Percentiles rank a stretch among this genome's conserved stretches.
Conservation (phyloP, 2,888 invertebrate species). For the Tillus elongatus region DNA sequence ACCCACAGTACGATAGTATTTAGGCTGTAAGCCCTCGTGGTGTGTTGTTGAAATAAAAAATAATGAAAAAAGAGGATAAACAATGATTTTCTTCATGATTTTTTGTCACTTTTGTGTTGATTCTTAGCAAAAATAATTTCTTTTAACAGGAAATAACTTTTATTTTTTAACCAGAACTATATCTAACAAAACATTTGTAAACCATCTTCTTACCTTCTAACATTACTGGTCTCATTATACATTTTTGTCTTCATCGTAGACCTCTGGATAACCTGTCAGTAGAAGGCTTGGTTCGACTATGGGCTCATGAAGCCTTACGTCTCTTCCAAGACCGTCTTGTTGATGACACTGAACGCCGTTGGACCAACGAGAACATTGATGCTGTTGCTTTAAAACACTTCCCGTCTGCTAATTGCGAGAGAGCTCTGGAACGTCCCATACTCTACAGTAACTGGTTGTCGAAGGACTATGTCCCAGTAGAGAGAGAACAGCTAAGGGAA, state of each 20-base stretch:
- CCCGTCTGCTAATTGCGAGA: slow-evolving; percentile 57
- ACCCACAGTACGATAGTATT: too few relatives aligned
- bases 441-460: slow-evolving; percentile 98
- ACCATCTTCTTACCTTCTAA: slow-evolving; percentile 6
- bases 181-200: too few relatives aligned
- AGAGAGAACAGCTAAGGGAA: slow-evolving; percentile 87
- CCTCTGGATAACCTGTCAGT: slow-evolving; percentile 86
- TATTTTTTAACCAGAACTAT: too few relatives aligned
- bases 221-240: slow-evolving; percentile 7
- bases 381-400: slow-evolving; percentile 89
- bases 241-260: slow-evolving; percentile 39
- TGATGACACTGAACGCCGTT: slow-evolving; percentile 85
- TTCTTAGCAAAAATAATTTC: too few relatives aligned
- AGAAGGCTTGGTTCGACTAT: slow-evolving; percentile 93
- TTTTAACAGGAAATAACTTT: too few relatives aligned
- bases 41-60: too few relatives aligned
- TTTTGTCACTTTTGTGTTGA: too few relatives aligned
- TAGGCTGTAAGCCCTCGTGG: too few relatives aligned
- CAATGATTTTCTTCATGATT: too few relatives aligned
- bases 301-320: slow-evolving; percentile 98
- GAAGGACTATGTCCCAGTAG: slow-evolving; percentile 95
- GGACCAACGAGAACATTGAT: slow-evolving; percentile 98
- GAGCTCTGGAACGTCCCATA: slow-evolving; percentile 86
- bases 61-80: too few relatives aligned
- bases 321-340: slow-evolving; percentile 95